Conservation (phyloP, 92 coral and sea anemone species). For the Porites cylindrica region DNA sequence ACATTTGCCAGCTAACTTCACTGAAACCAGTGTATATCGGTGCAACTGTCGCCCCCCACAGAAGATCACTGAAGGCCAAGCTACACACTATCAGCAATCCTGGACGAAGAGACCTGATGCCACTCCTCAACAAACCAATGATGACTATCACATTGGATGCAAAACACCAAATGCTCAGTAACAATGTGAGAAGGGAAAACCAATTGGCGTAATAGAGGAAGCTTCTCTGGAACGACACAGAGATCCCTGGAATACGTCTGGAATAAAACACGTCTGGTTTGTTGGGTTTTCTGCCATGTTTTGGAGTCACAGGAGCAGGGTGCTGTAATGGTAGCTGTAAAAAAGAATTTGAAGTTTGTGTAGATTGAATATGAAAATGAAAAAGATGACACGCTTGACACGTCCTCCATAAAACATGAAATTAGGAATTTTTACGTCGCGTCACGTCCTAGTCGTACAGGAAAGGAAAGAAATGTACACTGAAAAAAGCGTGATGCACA, state of each 20-base stretch:
- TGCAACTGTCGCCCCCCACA: conserved; percentile 7
- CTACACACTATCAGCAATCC: conserved; percentile 17
- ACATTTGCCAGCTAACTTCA: too few relatives aligned
- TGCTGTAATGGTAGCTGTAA: neutral
- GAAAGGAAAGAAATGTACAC: too few relatives aligned
- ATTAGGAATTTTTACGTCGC: too few relatives aligned
- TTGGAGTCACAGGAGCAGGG: neutral
- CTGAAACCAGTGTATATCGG: too few relatives aligned
- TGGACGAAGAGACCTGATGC: conserved; percentile 8
- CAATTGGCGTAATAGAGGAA: conserved; percentile 1
- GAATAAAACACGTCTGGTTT: neutral
- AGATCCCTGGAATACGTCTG: neutral
- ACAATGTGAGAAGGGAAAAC: neutral
- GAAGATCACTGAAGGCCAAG: neutral
- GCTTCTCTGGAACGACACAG: neutral
- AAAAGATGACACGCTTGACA: too few relatives aligned
- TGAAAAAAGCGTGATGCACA: too few relatives aligned
- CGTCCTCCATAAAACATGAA: too few relatives aligned
- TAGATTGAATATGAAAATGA: too few relatives aligned
- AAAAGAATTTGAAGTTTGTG: neutral
- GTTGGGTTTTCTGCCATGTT: neutral
- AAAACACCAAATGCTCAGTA: conserved; percentile 11
- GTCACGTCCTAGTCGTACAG: too few relatives aligned
- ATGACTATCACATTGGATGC: neutral
- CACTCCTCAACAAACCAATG: neutral